Conservation (phyloP, 2,113 vertebrate species). For the Periophthalmodon schlosseri region DNA sequence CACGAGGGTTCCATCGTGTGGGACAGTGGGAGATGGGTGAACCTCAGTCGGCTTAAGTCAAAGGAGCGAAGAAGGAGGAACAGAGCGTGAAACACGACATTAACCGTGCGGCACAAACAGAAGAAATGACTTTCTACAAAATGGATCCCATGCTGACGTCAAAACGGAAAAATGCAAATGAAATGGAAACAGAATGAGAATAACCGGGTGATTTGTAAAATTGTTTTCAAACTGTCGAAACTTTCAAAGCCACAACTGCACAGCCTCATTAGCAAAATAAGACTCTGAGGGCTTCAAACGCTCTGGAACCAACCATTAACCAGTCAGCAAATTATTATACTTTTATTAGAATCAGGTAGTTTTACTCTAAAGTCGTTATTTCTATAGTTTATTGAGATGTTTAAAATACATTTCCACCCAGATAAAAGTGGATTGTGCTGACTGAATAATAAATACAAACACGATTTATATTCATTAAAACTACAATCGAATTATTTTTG, state of each 20-base stretch:
- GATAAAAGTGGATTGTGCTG: too few relatives aligned
- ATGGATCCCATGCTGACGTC: constrained; percentile 55
- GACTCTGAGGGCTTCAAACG: neutral
- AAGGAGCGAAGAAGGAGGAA: constrained; percentile 38
- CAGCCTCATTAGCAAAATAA: neutral
- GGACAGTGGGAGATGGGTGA: constrained; percentile 41
- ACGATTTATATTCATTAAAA: too few relatives aligned
- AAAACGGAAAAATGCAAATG: constrained; percentile 38
- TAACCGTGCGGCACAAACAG: constrained; percentile 26
- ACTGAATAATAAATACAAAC: too few relatives aligned
- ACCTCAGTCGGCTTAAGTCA: constrained; percentile 56
- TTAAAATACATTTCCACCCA: too few relatives aligned
- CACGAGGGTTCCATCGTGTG: constrained; percentile 49
- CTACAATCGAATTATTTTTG: too few relatives aligned
- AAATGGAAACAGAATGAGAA: constrained; percentile 16
- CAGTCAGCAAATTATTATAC: neutral
- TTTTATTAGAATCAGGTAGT: neutral
- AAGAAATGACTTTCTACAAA: constrained; percentile 58
- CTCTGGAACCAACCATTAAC: neutral
- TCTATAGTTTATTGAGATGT: neutral
- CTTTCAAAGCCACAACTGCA: neutral
- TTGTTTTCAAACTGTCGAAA: neutral
- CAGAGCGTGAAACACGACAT: constrained; percentile 22
- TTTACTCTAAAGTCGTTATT: neutral
- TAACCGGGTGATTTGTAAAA: neutral